A percentile compares a stretch with the other conserved stretches of the same genome.
Conservation (phyloP, 1,140 invertebrate species). For the Drosophila pruinosa region DNA sequence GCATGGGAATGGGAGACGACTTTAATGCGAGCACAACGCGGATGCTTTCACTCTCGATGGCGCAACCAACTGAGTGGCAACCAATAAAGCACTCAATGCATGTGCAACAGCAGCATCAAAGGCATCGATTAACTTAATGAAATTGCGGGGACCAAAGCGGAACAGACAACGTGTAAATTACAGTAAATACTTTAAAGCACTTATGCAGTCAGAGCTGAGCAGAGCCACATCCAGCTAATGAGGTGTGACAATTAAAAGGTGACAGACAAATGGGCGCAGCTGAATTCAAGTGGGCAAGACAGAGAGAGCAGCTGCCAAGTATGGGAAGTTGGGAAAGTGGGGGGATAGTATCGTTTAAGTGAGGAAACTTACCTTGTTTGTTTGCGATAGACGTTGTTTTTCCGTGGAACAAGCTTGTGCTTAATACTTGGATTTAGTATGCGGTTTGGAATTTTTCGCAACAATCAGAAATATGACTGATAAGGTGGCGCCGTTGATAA, state of each 20-base stretch:
- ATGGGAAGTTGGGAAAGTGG: background rate
- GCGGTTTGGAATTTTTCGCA: slow-evolving; percentile 13
- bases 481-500: slow-evolving; percentile 39
- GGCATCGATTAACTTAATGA: slow-evolving; percentile 54
- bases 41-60: slow-evolving; percentile 28
- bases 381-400: too few relatives aligned
- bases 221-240: slow-evolving; percentile 47
- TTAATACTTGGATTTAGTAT: slow-evolving; percentile 17
- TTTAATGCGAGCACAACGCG: slow-evolving; percentile 1
- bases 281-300: background rate
- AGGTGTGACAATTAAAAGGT: slow-evolving; percentile 64
- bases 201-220: slow-evolving; percentile 34
- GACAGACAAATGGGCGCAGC: slow-evolving; percentile 37
- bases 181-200: slow-evolving; percentile 61
- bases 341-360: background rate
- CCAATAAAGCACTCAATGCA: slow-evolving; percentile 39
- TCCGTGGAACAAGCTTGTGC: slow-evolving; percentile 4
- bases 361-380: slow-evolving; percentile 24
- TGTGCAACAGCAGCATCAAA: slow-evolving; percentile 39
- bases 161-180: slow-evolving; percentile 57
- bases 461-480: slow-evolving; percentile 34
- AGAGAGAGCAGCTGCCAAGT: background rate
- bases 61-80: slow-evolving; percentile 1
- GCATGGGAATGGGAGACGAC: background rate
- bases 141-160: slow-evolving; percentile 19